A percentile compares a stretch with the other conserved stretches of the same genome.
phyloP scores from a whole-genome alignment of 37 sponge, comb jelly and placozoan species.

The Axinella damicornis region DNA sequence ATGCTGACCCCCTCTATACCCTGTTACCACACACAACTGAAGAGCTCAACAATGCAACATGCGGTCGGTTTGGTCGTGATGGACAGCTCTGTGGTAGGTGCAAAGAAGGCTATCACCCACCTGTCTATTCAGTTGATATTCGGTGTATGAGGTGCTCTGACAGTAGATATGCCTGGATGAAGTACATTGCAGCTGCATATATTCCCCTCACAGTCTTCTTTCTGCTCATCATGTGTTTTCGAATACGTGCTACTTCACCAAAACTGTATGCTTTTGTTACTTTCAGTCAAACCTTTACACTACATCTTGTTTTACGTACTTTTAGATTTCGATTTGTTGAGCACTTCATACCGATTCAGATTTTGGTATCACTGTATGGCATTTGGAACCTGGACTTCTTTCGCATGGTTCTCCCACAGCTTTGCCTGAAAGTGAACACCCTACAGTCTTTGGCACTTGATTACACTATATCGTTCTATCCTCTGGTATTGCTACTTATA shows the following conservation, averaged over 20 bases:
- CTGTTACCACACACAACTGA: background rate
- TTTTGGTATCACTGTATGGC: background rate
- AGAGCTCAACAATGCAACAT: background rate
- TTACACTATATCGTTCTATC: too few species aligned
- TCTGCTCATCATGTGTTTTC: conserved; percentile 47
- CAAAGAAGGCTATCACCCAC: conserved; percentile 1
- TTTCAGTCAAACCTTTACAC: conserved; percentile 51
- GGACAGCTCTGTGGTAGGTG: conserved; percentile 73
- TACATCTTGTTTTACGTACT: conserved; percentile 10
- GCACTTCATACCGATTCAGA: too few species aligned
- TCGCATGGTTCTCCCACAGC: background rate
- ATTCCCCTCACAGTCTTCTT: conserved; percentile 66
- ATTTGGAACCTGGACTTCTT: conserved; percentile 55
- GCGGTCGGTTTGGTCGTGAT: conserved; percentile 35
- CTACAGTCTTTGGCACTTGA: too few species aligned
- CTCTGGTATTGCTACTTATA: background rate
- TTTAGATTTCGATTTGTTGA: background rate
- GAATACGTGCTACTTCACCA: conserved; percentile 46
- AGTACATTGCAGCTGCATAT: conserved; percentile 17
- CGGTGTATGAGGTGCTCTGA: conserved; percentile 3
- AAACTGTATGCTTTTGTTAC: conserved; percentile 61
- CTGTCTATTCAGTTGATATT: conserved; percentile 38
- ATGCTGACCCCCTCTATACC: background rate
- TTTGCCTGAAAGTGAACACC: background rate
- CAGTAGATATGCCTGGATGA: background rate